These are phyloP conservation scores for Cyanoramphus novaezelandiae DNA, from an alignment of 2,113 vertebrate genomes.

Conservation along the genomic window DNA sequence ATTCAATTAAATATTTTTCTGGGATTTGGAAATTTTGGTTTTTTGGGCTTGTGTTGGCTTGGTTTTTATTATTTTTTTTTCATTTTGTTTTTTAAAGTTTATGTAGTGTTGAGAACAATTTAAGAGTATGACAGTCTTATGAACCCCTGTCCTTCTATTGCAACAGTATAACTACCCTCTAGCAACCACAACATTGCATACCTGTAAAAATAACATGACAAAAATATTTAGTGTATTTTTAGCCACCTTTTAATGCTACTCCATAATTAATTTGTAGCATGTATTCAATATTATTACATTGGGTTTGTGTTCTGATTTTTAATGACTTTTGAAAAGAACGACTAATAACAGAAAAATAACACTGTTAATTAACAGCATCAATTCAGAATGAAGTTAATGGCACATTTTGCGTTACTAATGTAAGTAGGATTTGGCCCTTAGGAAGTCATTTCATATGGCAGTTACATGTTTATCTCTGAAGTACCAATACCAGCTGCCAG, in stretches of 20 bases:
- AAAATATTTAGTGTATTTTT: constrained; percentile 40
- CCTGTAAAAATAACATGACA: neutral
- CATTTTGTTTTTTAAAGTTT: neutral
- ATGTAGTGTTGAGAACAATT: neutral
- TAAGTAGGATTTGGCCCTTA: constrained; percentile 33
- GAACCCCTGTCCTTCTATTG: neutral
- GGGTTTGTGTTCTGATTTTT: constrained; percentile 38
- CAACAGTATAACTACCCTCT: neutral
- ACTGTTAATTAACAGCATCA: constrained; percentile 51
- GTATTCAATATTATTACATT: constrained; percentile 31
- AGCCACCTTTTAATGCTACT: constrained; percentile 27
- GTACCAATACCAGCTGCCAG: neutral
- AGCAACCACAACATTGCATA: neutral
- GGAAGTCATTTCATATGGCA: constrained; percentile 21
- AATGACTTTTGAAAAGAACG: constrained; percentile 45
- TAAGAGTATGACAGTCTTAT: neutral
- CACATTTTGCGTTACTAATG: constrained; percentile 5
- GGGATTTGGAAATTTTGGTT: neutral
- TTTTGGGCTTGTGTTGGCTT: neutral
- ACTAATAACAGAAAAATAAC: constrained; percentile 50
- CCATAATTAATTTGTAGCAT: constrained; percentile 60
- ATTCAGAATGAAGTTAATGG: constrained; percentile 50
- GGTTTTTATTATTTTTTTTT: too few species aligned
- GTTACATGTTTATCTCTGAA: neutral
- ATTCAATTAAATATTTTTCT: neutral